Evolutionary conservation across 2,113 vertebrate species (phyloP).

Genomic region (Pelecanoides urinatrix): DNA sequence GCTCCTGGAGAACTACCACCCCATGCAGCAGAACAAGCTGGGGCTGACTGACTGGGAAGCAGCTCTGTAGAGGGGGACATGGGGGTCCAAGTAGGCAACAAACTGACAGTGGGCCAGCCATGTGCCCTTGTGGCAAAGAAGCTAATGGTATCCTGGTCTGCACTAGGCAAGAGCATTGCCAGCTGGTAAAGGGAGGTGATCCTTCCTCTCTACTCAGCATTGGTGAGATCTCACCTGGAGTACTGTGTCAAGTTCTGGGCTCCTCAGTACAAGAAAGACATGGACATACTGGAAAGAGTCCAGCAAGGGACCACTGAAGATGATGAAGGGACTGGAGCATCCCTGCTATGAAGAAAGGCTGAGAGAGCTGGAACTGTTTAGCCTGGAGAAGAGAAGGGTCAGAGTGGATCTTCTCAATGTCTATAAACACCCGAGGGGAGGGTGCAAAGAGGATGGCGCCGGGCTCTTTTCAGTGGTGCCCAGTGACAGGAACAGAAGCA

Average conservation of each 20-base stretch:
- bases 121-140: background rate
- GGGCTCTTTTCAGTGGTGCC: background rate
- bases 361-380: background rate
- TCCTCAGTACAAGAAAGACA: background rate
- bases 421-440: background rate
- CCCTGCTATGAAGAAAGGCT: background rate
- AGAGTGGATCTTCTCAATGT: background rate
- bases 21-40: background rate
- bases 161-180: background rate
- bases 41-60: background rate
- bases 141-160: background rate
- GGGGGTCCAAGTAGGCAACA: background rate
- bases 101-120: background rate
- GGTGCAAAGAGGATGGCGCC: too few species aligned
- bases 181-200: background rate
- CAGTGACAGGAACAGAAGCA: background rate
- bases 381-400: background rate
- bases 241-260: background rate
- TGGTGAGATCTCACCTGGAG: background rate
- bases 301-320: background rate
- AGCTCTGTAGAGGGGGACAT: background rate
- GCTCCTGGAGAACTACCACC: background rate
- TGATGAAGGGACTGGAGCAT: background rate
- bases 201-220: background rate
- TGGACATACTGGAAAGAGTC: background rate